Evolutionary conservation across 2,113 vertebrate species (phyloP).

Genomic region (Caretta caretta): DNA sequence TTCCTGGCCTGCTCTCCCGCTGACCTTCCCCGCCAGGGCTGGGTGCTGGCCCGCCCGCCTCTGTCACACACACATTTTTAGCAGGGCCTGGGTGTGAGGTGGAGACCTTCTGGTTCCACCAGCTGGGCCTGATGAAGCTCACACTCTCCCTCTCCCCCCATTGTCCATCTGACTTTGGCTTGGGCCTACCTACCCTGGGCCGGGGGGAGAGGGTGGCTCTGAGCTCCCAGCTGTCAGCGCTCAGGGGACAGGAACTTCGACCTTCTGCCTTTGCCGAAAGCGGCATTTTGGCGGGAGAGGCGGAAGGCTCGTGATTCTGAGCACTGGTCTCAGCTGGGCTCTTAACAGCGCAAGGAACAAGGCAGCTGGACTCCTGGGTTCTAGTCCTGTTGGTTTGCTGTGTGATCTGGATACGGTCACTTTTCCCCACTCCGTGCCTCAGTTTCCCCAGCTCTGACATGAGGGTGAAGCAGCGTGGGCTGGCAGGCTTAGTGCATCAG

Average conservation of each 20-base stretch:
- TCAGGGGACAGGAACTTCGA: neutral
- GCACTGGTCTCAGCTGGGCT: neutral
- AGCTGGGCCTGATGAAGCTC: neutral
- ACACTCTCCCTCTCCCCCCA: neutral
- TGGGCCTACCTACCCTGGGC: neutral
- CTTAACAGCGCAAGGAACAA: neutral
- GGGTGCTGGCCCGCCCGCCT: neutral
- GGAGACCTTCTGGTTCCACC: conserved; percentile 27
- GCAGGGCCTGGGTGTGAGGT: neutral
- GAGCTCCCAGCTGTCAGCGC: neutral
- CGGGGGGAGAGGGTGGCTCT: neutral
- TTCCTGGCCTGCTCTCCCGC: neutral
- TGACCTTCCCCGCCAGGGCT: neutral
- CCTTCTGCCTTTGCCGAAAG: neutral
- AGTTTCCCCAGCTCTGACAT: conserved; percentile 2
- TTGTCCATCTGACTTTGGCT: neutral
- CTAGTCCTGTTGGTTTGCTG: neutral
- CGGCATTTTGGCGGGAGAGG: too few relatives aligned
- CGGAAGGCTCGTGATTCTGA: neutral
- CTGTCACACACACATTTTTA: neutral
- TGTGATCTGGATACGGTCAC: neutral
- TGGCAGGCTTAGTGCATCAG: too few relatives aligned
- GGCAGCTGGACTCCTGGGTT: fast-evolving
- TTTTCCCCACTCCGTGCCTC: neutral
- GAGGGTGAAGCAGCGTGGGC: too few relatives aligned